Evolutionary conservation across 23 tunicate genomes (phyloP).

Genomic region (Pegea sp.): DNA sequence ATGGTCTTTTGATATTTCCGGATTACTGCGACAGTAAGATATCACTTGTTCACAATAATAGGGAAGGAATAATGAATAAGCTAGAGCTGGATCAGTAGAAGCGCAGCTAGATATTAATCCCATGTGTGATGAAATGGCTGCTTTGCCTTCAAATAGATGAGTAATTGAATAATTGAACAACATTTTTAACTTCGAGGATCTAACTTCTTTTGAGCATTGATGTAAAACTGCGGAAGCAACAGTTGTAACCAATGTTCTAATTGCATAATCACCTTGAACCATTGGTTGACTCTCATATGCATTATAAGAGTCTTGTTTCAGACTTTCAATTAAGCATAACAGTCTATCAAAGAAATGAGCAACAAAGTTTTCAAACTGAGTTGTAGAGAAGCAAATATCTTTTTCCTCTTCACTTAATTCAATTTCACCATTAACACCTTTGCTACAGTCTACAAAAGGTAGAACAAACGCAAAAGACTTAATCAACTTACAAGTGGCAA

Average conservation of each 20-base stretch:
- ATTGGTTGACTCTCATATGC: conserved; percentile 6
- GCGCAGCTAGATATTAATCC: conserved; percentile 28
- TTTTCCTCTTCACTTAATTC: conserved; percentile 25
- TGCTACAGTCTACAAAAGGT: conserved; percentile 69
- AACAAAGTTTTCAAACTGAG: conserved; percentile 56
- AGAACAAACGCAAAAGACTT: conserved; percentile 39
- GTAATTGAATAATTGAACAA: conserved; percentile 42
- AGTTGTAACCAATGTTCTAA: conserved; percentile 23
- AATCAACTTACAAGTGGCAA: conserved; percentile 57
- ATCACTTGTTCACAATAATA: conserved; percentile 20
- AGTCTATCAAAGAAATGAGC: conserved; percentile 53
- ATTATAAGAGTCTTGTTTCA: conserved; percentile 25
- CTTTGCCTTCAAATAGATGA: conserved; percentile 35
- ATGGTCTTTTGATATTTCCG: conserved; percentile 28
- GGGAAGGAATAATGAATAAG: conserved; percentile 48
- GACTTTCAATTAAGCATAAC: conserved; percentile 34
- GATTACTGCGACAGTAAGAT: conserved; percentile 22
- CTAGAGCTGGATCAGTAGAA: conserved; percentile 25
- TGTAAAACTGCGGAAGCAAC: conserved; percentile 15
- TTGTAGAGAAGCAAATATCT: conserved; percentile 37
- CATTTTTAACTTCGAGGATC: conserved; percentile 11
- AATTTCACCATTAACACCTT: conserved; percentile 3
- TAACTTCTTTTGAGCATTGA: conserved; percentile 36
- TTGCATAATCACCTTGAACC: conserved; percentile 11
- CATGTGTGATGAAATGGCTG: conserved; percentile 18